Base-by-base conservation (phyloP, 37 sponge, comb jelly and placozoan genomes). In the Ephydatia muelleri region DNA sequence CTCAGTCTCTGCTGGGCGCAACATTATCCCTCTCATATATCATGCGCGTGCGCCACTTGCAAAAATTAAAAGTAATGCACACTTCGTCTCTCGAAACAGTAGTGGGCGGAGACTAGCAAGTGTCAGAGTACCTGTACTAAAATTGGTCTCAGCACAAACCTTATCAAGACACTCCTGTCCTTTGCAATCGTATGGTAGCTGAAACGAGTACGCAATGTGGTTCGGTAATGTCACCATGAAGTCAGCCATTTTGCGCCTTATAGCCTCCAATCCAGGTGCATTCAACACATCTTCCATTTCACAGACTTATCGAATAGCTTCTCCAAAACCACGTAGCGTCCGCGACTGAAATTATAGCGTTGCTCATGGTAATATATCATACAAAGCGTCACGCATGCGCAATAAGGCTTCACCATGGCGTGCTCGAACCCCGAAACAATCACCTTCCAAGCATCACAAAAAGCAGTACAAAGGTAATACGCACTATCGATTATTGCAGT, bases 91-190 rank as follows among this genome's bases (percentile, higher is more conserved):
- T 14, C 57, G 16, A 57, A 21, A 21, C 57, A 57, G 57, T 57
- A 11, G 57, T 43, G 8, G 8, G 57, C 57, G 57, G 57, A 57
- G 57, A 57, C 57, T 1, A 57, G 57, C 9, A 57, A 21, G 57
- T 21, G 57, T 57, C 57, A 57, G 57, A 11, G 43, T 57, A 57
- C 57, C 57, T 21, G 9, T 57, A 13, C 35, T 72, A 37, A n/a
- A n/a, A 19, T 70, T 33, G 9, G 3, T 6, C 43, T 43, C 16
- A 57, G 57, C 16, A 21, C 57, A 57, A 57, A 92, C 93, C 70
- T 86, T 82, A 12, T 82, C 81, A n/a, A 93, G 69, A 36, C 86
- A 86, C 31, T 89, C 90, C 32, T 83, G 39, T 43, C 93, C 93
- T 13, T 40, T 82, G 49, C 75, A 78, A 43, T 88, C 48, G 5